Evolutionary conservation across 2,888 invertebrate species (phyloP), one percentile per base, ranked within the genome.

Genomic region (Deilephila elpenor): DNA sequence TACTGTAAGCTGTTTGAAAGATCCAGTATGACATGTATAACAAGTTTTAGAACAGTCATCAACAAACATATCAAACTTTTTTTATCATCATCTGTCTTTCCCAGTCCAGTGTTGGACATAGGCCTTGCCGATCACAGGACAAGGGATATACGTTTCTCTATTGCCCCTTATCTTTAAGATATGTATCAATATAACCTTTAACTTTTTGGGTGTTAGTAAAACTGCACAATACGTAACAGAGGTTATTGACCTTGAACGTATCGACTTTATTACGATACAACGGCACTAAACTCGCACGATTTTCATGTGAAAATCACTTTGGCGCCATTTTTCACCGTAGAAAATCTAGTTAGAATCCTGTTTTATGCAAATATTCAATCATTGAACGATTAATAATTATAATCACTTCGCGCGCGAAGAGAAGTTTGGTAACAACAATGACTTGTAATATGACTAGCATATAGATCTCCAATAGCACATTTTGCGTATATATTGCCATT

Each of bases 281-380:
- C 6, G 59, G 70, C 32, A 70, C 59, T 20, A 53, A 11, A 56
- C 19, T 56, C 32, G 51, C 32, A 53, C 59, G 17, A 34, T 70
- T 76, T 78, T 75, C 76, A 78, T 79, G 82, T 79, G 67, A 76
- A 78, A 75, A 11, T 44, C 29, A 59, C 8, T 67, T 44, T 59
- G 70, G 29, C 44, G 51, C 29, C 37, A 70, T 44, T 70, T 29
- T 29, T 59, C 59, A 70, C 34, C 2, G 14, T 14, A 32, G 56
- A 20, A 67, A 73, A 56, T 73, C 70, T 14, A 73, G 60, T 59
- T 70, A 73, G 73, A 70, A 72, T 72, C 56, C 34, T 34, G 34
- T 29, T 62, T 67, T 5, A 29, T 34, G 1, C 25, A 20, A 62
- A 56, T 19, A 75, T 78, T 71, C 67, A 75, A 75, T 76, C 25